Base-by-base conservation (phyloP, 2,797 vertebrate genomes). In the Pteronotus mesoamericanus region DNA sequence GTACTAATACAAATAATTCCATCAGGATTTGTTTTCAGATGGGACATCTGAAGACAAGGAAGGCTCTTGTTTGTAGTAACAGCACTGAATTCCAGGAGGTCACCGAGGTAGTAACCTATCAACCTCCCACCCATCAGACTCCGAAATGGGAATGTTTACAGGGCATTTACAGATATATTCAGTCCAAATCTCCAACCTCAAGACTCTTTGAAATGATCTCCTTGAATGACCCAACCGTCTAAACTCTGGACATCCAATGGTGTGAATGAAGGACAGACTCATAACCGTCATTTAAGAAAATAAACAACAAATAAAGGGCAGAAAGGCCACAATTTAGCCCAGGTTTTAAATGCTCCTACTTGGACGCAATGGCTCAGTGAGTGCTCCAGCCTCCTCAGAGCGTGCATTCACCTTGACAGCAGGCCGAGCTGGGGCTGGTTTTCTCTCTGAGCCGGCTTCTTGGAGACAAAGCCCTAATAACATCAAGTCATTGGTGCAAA, bases 141-240 rank as follows among this genome's bases (percentile, higher is more conserved):
- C 95, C 55, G 53, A 14, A 53, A 32, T 46, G 51, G 68, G 48
- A 42, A 83, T 39, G 68, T 94, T 97, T 92, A 93, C 90, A 89
- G 97, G 84, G 44, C 97, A 95, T 97, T 98, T 97, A 97, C 92
- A 96, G 95, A 84, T 64, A 94, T 57, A 78, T 94, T 93, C 44
- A 69, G 71, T 44, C 82, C 69, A 34, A 21, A 78, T 15, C 78
- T 55, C n/a, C 51, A 88, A 74, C 18, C 69, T 83, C n/a, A 46
- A 12, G 14, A 96, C 91, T 96, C 95, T 97, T 95, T 96, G 96
- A 97, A 98, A 97, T 66, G 51, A 89, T 78, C 87, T 82, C 48
- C 96, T 98, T 97, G 98, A 91, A 77, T 95, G 78, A 95, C 92
- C 55, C 48, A 96, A 82, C 77, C 96, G 97, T 95, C 94, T 88